phyloP scores from a whole-genome alignment of 2,797 vertebrate species.

The Gallinago solitaria region DNA sequence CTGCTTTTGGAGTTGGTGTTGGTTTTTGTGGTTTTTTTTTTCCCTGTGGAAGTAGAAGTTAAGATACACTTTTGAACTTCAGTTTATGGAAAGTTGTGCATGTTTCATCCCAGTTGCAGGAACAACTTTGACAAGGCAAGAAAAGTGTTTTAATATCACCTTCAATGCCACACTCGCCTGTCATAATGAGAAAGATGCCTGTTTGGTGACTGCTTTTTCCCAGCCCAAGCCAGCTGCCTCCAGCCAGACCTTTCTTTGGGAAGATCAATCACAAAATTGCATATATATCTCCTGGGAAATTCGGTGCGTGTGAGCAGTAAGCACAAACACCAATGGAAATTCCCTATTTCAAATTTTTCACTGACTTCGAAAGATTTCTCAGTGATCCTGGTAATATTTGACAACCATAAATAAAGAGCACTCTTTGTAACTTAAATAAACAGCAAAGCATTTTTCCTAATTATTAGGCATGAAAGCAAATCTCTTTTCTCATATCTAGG shows the following conservation, averaged over 20 bases:
- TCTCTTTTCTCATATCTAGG: background rate
- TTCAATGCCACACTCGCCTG: constrained; percentile 29
- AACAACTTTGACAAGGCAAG: constrained; percentile 19
- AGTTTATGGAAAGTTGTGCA: background rate
- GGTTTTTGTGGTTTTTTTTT: too few species aligned
- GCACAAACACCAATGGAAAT: background rate
- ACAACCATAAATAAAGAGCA: background rate
- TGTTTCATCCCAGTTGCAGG: background rate
- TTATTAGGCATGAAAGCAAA: background rate
- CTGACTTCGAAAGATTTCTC: constrained; percentile 13
- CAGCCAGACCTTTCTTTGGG: constrained; percentile 9
- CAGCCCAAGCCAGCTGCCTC: constrained; percentile 28
- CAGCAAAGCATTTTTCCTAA: background rate
- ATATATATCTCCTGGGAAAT: constrained; percentile 24
- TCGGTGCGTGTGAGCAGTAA: background rate
- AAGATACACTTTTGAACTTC: background rate
- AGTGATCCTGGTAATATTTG: background rate
- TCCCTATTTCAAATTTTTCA: background rate
- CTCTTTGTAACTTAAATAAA: background rate
- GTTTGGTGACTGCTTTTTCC: constrained; percentile 11
- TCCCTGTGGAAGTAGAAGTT: background rate
- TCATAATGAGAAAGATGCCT: constrained; percentile 32
- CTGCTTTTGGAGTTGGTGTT: too few species aligned
- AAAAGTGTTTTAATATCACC: constrained; percentile 15
- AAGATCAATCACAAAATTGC: constrained; percentile 45